Percentiles rank a stretch among this genome's conserved stretches.
phyloP scores from a whole-genome alignment of 2,113 vertebrate genomes.

The Gnathonemus longibarbis region DNA sequence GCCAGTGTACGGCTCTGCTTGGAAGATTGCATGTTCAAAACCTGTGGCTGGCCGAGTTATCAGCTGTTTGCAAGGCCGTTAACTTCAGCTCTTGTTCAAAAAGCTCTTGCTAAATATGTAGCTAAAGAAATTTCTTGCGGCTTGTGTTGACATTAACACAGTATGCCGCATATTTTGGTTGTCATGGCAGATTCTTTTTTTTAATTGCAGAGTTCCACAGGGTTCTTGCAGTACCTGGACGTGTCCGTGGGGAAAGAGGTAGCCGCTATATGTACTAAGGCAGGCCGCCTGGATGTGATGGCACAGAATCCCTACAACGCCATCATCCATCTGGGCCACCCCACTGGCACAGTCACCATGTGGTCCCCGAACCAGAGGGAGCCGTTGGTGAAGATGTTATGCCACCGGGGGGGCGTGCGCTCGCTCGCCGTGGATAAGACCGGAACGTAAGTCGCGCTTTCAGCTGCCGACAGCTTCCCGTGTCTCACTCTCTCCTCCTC shows the following conservation, averaged over 20 bases:
- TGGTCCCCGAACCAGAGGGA: conserved; percentile 81
- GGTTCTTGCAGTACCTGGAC: conserved; percentile 84
- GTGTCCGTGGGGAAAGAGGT: conserved; percentile 81
- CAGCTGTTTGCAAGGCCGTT: neutral
- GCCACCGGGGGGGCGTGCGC: conserved; percentile 72
- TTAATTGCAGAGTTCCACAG: conserved; percentile 63
- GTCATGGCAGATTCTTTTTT: neutral
- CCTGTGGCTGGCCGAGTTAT: neutral
- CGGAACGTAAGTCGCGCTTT: conserved; percentile 69
- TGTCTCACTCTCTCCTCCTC: neutral
- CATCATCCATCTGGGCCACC: conserved; percentile 75
- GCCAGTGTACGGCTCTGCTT: neutral
- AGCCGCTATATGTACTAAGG: conserved; percentile 62
- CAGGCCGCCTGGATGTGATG: conserved; percentile 74
- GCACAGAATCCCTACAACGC: conserved; percentile 79
- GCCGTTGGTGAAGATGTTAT: conserved; percentile 76
- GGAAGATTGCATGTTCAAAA: neutral
- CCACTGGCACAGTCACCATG: conserved; percentile 74
- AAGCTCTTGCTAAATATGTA: neutral
- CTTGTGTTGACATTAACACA: neutral
- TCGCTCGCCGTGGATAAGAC: conserved; percentile 72
- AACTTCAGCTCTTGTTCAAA: neutral
- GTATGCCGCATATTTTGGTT: neutral
- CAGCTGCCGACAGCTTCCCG: neutral
- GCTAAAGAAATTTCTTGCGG: neutral